Evolutionary conservation across 1,140 invertebrate species (phyloP).

Genomic region (Hylyphantes graminicola): DNA sequence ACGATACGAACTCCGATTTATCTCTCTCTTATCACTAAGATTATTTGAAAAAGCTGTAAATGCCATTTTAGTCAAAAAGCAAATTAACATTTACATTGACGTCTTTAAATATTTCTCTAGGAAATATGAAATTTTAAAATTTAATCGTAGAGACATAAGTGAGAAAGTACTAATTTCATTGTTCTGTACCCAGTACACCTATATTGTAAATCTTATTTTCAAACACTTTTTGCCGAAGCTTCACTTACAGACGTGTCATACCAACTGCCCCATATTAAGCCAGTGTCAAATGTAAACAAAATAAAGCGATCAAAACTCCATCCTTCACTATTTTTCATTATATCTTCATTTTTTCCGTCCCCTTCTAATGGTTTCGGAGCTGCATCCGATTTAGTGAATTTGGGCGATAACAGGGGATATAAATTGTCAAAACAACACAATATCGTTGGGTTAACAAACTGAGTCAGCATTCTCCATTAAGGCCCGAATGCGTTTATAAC

Average conservation of each 20-base stretch:
- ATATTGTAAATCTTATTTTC: too few relatives aligned
- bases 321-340: conserved; percentile 57
- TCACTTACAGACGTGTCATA: too few relatives aligned
- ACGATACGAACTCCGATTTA: conserved; percentile 31
- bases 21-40: not conserved
- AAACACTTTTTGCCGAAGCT: too few relatives aligned
- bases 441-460: conserved; percentile 54
- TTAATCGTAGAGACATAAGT: too few relatives aligned
- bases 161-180: too few relatives aligned
- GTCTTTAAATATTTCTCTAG: too few relatives aligned
- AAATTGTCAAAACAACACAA: conserved; percentile 58
- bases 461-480: conserved; percentile 54
- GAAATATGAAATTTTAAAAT: too few relatives aligned
- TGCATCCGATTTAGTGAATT: conserved; percentile 39
- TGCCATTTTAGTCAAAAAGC: too few relatives aligned
- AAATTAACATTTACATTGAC: too few relatives aligned
- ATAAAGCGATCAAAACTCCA: conserved; percentile 58
- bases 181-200: too few relatives aligned
- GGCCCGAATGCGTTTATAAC: conserved; percentile 41
- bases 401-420: conserved; percentile 51
- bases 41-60: too few relatives aligned
- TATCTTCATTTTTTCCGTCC: conserved; percentile 9
- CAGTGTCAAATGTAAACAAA: conserved; percentile 52
- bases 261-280: conserved; percentile 25
- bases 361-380: conserved; percentile 26